Percentiles rank a stretch among this genome's conserved stretches.
phyloP scores from a whole-genome alignment of 1,140 invertebrate genomes.

The Bicyclus anynana region DNA sequence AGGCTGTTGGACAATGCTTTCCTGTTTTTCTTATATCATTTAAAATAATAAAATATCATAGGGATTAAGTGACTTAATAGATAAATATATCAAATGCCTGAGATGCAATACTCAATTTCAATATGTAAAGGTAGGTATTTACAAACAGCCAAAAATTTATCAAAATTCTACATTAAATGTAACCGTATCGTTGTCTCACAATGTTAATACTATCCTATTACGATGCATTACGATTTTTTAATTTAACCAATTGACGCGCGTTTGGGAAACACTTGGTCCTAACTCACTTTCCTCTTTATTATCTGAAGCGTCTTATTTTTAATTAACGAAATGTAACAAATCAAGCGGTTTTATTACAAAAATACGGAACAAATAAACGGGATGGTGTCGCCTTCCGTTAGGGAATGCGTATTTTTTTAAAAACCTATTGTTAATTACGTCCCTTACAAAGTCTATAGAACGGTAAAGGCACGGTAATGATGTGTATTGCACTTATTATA shows the following conservation, averaged over 20 bases:
- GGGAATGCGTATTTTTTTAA: slow-evolving; percentile 59
- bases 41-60: not conserved
- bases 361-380: slow-evolving; percentile 51
- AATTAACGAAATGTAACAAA: slow-evolving; percentile 37
- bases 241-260: slow-evolving; percentile 62
- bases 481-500: slow-evolving; percentile 72
- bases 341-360: slow-evolving; percentile 49
- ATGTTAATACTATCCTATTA: slow-evolving; percentile 62
- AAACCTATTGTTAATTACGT: slow-evolving; percentile 75
- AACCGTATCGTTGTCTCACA: slow-evolving; percentile 64
- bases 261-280: slow-evolving; percentile 60
- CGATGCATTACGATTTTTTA: slow-evolving; percentile 45
- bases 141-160: slow-evolving; percentile 57
- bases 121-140: slow-evolving; percentile 35
- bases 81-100: slow-evolving; percentile 6
- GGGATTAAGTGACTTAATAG: not conserved
- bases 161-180: slow-evolving; percentile 61
- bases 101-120: slow-evolving; percentile 26
- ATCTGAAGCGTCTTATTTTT: slow-evolving; percentile 36
- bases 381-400: slow-evolving; percentile 37
- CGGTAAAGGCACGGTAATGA: slow-evolving; percentile 76
- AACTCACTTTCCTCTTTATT: slow-evolving; percentile 51
- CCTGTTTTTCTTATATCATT: not conserved
- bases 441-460: slow-evolving; percentile 75
- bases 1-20: not conserved